These are phyloP conservation scores for Gallinago media DNA, from an alignment of 2,113 vertebrate species.

Conservation along the genomic window DNA sequence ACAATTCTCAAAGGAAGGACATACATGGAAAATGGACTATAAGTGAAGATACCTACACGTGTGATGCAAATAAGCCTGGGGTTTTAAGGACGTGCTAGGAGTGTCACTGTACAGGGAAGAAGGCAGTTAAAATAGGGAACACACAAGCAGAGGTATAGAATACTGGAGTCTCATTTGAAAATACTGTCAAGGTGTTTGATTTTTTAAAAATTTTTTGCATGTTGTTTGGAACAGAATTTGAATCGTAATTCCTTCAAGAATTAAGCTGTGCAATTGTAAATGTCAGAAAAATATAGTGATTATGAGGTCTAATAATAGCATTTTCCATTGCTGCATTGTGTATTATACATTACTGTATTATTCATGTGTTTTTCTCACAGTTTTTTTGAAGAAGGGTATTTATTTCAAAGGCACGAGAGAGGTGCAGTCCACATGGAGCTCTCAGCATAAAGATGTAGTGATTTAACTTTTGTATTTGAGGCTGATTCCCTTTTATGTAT, in stretches of 20 bases:
- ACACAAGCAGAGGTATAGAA: neutral
- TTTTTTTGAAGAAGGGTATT: neutral
- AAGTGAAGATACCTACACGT: neutral
- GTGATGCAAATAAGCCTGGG: neutral
- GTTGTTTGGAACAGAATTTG: neutral
- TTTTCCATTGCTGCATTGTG: neutral
- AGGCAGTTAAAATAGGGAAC: neutral
- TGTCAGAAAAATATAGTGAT: neutral
- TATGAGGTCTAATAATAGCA: neutral
- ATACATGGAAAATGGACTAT: neutral
- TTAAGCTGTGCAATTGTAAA: neutral
- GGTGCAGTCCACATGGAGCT: neutral
- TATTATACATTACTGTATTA: constrained; percentile 1
- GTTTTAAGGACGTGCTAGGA: neutral
- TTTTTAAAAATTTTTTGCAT: neutral
- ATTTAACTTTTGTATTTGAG: constrained; percentile 7
- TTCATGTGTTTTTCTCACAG: neutral
- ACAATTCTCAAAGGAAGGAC: neutral
- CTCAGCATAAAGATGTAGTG: neutral
- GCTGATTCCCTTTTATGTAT: constrained; percentile 18
- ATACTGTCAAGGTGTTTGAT: neutral
- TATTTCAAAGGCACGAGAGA: constrained; percentile 17
- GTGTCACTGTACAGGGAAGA: neutral
- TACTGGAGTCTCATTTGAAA: neutral
- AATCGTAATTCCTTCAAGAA: constrained; percentile 11